These are phyloP conservation scores for Nasonovia ribisnigri DNA, from an alignment of 2,888 invertebrate genomes.

Conservation along the genomic window DNA sequence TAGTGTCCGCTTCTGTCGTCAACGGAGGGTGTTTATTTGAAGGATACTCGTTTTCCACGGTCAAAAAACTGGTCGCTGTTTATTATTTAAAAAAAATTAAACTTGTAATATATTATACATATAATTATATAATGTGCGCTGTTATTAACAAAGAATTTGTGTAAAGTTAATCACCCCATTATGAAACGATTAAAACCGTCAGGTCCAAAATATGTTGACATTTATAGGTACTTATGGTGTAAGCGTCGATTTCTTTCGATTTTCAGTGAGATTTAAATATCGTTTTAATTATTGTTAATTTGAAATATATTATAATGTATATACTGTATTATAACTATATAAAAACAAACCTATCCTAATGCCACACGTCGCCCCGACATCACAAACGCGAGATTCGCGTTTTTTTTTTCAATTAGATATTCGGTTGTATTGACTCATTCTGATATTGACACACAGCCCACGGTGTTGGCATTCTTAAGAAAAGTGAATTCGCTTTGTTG, in stretches of 20 bases:
- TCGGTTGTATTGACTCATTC: not conserved
- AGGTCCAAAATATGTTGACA: not conserved
- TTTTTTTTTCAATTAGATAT: not conserved
- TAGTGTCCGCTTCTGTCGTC: not conserved
- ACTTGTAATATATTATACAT: not conserved
- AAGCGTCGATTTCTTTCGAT: not conserved
- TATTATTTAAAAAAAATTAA: not conserved
- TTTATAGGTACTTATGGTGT: not conserved
- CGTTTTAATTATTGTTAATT: not conserved
- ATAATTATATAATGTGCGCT: not conserved
- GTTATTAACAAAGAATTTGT: not conserved
- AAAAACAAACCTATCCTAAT: not conserved
- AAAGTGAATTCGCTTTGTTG: not conserved
- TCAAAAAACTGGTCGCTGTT: not conserved
- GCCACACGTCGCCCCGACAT: not conserved
- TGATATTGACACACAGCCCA: constrained; percentile 1
- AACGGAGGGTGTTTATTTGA: not conserved
- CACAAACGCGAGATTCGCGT: not conserved
- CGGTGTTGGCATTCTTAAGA: not conserved
- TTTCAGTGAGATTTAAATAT: not conserved
- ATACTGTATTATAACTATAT: not conserved
- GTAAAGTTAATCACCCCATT: not conserved
- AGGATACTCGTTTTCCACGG: not conserved
- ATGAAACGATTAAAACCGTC: not conserved
- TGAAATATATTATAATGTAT: not conserved